Evolutionary conservation across 2,797 vertebrate species (phyloP).

Genomic region (Trematomus bernacchii): DNA sequence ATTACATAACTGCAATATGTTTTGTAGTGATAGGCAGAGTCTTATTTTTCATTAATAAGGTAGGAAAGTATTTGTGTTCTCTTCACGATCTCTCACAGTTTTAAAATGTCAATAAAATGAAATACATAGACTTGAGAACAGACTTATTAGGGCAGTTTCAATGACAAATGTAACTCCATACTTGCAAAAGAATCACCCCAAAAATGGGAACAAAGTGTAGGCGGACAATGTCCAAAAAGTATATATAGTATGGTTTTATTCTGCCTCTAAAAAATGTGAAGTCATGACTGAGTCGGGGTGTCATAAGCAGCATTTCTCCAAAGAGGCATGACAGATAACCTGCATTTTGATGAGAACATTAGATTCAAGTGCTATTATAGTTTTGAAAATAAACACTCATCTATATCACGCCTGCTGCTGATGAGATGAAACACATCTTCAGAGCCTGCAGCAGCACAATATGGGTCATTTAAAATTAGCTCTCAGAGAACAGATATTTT

Average conservation of each 20-base stretch:
- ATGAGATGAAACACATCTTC: conserved; percentile 18
- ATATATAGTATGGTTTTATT: no score
- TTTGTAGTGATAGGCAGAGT: no score
- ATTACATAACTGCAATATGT: no score
- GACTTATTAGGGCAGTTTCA: not conserved
- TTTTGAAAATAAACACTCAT: not conserved
- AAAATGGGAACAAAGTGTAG: no score
- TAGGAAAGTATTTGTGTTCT: no score
- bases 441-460: conserved; percentile 8
- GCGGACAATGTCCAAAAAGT: no score
- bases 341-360: conserved; percentile 1
- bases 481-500: conserved; percentile 14
- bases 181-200: no score
- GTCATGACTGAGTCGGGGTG: conserved; percentile 11
- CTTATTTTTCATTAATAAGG: no score
- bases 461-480: conserved; percentile 40
- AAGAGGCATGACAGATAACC: conserved; percentile 12
- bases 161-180: no score
- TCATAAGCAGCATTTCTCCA: not conserved
- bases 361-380: not conserved
- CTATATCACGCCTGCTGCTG: not conserved
- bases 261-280: not conserved
- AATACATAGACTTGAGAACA: not conserved
- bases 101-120: no score
- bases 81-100: no score